Base-by-base conservation (phyloP, 1,140 invertebrate species). In the Tenebrio molitor region DNA sequence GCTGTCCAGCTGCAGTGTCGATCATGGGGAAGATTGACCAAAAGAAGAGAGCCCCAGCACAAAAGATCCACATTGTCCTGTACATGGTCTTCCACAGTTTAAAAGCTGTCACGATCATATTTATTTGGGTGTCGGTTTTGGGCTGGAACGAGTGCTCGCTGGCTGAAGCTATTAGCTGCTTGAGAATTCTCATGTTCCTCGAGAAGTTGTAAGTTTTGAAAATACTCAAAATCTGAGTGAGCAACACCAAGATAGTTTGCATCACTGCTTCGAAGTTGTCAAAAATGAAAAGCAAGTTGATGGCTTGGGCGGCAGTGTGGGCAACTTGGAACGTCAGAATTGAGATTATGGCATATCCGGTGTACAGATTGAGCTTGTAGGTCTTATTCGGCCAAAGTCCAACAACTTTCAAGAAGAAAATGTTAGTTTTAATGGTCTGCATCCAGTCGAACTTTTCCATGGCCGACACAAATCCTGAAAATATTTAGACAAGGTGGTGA, bases 171-270 rank as follows among this genome's bases (percentile, higher is more conserved):
- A 58, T 58, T 5, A 58, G 12, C n/a, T 14, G 50, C 29, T 58
- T 58, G 5, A 58, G 50, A 21, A 58, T 25, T 29, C 19, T 12
- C 50, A 58, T 58, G n/a, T 58, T 58, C 15, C 19, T 25, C 0
- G 29, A 12, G 0, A 58, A 4, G 12, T 12, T 19, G 23, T 58
- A 58, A 2, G 50, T 29, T 29, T 58, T 58, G 1, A 58, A 12
- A 1, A 58, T 25, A 1, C 15, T 15, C 19, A 58, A 15, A 1
- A 58, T 29, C 29, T 58, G 21, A 1, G 23, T 25, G 25, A 58
- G 6, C 14, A 29, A 6, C 8, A 58, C 50, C 6, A 25, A 58
- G 6, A 23, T 25, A 1, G 21, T 58, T n/a, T 23, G 21, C 12
- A 23, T 29, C 0, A 58, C 8, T 33, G 50, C 23, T 29, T 58